phyloP scores from a whole-genome alignment of 2,113 vertebrate species.

The Istiophorus platypterus region DNA sequence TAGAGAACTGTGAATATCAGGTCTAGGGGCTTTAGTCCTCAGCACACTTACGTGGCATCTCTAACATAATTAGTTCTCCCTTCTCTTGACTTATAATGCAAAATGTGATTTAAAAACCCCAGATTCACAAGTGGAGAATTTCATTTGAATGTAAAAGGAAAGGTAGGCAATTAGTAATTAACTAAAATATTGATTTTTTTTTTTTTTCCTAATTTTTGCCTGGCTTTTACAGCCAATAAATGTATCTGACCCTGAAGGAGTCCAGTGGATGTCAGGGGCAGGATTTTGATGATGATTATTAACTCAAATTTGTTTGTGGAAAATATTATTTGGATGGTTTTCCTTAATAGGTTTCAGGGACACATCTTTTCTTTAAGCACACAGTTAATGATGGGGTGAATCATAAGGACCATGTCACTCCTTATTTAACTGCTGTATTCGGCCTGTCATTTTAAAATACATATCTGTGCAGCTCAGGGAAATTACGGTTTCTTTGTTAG shows the following conservation, averaged over 20 bases:
- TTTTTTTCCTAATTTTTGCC: neutral
- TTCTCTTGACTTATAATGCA: neutral
- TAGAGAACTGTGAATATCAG: neutral
- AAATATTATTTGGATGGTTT: neutral
- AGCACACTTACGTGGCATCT: neutral
- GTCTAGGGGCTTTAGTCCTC: neutral
- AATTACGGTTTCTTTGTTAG: slow-evolving; percentile 51
- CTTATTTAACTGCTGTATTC: slow-evolving; percentile 9
- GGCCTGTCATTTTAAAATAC: neutral
- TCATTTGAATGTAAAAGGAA: neutral
- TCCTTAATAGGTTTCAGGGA: slow-evolving; percentile 3
- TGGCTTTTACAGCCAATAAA: slow-evolving; percentile 1
- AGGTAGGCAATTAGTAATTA: neutral
- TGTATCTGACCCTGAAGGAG: neutral
- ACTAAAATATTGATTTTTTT: neutral
- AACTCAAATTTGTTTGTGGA: neutral
- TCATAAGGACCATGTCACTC: slow-evolving; percentile 14
- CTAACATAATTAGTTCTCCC: neutral
- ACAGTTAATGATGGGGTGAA: neutral
- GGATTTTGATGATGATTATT: neutral
- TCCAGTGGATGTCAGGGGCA: neutral
- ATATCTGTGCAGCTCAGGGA: slow-evolving; percentile 56
- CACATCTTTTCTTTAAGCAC: slow-evolving; percentile 11
- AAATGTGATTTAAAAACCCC: neutral
- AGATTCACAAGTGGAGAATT: neutral